Percentiles rank a stretch among this genome's conserved stretches.
Conservation (phyloP, 2,888 invertebrate species). For the Morpho deidamia region DNA sequence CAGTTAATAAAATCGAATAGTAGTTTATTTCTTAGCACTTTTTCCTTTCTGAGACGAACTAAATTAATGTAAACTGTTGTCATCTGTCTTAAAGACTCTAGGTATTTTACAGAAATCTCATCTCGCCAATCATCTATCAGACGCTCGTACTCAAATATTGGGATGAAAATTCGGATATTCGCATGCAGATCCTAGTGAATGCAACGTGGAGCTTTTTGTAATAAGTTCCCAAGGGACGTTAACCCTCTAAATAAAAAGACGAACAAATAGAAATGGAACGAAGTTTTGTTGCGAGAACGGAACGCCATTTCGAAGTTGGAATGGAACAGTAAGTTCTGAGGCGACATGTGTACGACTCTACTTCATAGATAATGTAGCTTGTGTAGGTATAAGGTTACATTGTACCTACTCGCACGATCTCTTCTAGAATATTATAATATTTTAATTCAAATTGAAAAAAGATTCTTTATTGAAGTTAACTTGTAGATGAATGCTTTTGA, state of each 20-base stretch:
- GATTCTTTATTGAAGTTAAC: too few species aligned
- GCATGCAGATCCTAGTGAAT: conserved; percentile 53
- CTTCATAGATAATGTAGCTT: neutral
- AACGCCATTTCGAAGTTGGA: conserved; percentile 5
- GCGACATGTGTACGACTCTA: neutral
- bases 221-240: conserved; percentile 22
- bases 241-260: conserved; percentile 11
- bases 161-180: conserved; percentile 62
- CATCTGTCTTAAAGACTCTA: neutral
- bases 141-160: conserved; percentile 44
- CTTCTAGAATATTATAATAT: too few species aligned
- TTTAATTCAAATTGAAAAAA: too few species aligned
- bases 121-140: conserved; percentile 20
- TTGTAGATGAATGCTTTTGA: too few species aligned
- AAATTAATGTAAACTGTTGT: conserved; percentile 7
- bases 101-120: conserved; percentile 14
- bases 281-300: conserved; percentile 7
- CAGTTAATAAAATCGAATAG: too few species aligned
- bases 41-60: too few species aligned
- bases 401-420: too few species aligned
- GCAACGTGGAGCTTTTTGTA: conserved; percentile 29
- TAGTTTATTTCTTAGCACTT: too few species aligned
- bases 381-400: neutral
- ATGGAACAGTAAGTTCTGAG: conserved; percentile 6
- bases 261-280: conserved; percentile 16